phyloP scores from a whole-genome alignment of 2,113 vertebrate species.

The Zosterops lateralis region DNA sequence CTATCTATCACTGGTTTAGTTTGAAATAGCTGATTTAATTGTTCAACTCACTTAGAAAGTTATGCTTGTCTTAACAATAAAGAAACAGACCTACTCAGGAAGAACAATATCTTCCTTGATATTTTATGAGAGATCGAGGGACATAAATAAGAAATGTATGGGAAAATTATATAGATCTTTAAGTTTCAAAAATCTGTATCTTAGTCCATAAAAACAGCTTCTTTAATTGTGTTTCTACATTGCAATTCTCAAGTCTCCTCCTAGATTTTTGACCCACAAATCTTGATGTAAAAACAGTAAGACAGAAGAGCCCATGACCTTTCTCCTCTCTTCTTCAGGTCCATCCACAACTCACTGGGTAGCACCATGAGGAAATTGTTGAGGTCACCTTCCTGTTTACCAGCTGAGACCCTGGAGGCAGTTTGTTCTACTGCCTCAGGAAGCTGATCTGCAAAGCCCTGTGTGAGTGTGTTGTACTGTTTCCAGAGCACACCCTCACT shows the following conservation, averaged over 20 bases:
- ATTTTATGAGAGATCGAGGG: background rate
- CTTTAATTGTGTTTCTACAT: background rate
- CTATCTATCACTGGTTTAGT: background rate
- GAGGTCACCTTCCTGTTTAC: background rate
- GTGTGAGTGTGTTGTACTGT: accelerated
- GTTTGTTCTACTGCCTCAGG: background rate
- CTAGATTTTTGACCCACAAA: background rate
- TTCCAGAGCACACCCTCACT: background rate
- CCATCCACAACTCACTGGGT: background rate
- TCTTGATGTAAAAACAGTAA: background rate
- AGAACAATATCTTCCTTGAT: background rate
- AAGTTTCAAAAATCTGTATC: background rate
- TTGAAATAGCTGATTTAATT: background rate
- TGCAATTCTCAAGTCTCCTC: background rate
- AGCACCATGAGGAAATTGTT: background rate
- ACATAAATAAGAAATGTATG: background rate
- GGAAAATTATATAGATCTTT: background rate
- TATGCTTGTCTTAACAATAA: accelerated
- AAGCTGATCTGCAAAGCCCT: background rate
- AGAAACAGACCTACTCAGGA: background rate
- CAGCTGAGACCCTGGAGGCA: background rate
- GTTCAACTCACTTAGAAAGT: background rate
- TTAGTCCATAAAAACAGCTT: background rate
- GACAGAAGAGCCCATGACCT: background rate
- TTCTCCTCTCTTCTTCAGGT: background rate